Evolutionary conservation across 2,797 vertebrate species (phyloP), one percentile per base, ranked within the genome.

Genomic region (Acrossocheilus wenchowensis): DNA sequence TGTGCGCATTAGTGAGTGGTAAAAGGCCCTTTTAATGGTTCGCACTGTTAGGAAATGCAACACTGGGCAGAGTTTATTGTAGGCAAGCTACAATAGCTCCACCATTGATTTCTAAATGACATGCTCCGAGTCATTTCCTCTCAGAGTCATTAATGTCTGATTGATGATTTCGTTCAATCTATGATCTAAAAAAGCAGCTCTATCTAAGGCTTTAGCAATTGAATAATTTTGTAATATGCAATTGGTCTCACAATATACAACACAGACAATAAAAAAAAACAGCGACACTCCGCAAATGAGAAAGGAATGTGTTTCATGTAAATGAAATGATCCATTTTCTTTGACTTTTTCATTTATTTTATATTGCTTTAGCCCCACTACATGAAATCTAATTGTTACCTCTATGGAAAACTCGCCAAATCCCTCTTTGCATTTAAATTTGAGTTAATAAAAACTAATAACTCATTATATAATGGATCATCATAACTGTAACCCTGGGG

Each of bases 121-220:
- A 71, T 54, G 26, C 64, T 85, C 90, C 68, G 57, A 66, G 89
- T 87, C 89, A 89, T 91, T 92, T 93, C 86, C 91, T 92, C 39
- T 83, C 86, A 78, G 89, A 90, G 86, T 84, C 88, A 84, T 90
- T 91, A 90, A 91, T 91, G 92, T 94, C 91, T 92, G 89, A 94
- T 92, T 88, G 79, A 82, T 80, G 82, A 82, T 88, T 69, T 85
- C 60, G 66, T 87, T 78, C 69, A 82, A 87, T 90, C 82, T 84
- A 86, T 83, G 80, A 90, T 78, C 34, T 64, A 89, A 89, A 84
- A 84, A 83, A 86, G 48, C 52, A 71, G 14, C 50, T 80, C 64
- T 81, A 34, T 69, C 39, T 69, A 69, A 85, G 48, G 41, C 48
- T 80, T 66, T 69, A 78, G 41, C 69, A 84, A 82, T 52, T 43